Conservation (phyloP, 2,113 vertebrate genomes). For the Hemicordylus capensis region DNA sequence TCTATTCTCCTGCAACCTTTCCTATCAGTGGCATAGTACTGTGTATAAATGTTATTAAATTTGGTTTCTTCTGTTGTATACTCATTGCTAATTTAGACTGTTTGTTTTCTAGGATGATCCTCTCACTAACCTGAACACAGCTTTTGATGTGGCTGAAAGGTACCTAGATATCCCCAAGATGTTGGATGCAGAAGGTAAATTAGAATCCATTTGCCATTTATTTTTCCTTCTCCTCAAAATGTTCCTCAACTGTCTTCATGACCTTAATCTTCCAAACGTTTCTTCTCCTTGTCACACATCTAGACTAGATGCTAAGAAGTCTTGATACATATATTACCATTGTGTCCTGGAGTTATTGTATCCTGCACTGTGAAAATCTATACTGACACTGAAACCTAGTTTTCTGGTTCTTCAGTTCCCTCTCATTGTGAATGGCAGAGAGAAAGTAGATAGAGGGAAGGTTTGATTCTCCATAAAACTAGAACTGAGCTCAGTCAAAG, state of each 20-base stretch:
- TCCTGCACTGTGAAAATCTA: background rate
- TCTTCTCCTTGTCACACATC: background rate
- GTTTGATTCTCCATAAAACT: no score
- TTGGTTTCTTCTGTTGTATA: background rate
- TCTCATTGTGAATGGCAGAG: no score
- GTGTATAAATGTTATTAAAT: background rate
- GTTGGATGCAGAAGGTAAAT: conserved; percentile 93
- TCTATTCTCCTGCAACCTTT: background rate
- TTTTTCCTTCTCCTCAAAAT: conserved; percentile 8
- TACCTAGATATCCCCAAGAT: conserved; percentile 95
- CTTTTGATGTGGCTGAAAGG: conserved; percentile 93
- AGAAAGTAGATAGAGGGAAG: no score
- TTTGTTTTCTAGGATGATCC: conserved; percentile 84
- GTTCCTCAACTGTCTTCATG: conserved; percentile 50
- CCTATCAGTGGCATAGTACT: background rate
- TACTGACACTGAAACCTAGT: background rate
- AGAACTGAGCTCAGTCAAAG: no score
- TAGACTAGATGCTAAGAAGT: background rate
- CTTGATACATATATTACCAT: background rate
- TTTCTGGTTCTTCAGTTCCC: background rate
- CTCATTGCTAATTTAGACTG: background rate
- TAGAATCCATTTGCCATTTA: conserved; percentile 44
- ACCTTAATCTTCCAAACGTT: conserved; percentile 30
- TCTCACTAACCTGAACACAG: conserved; percentile 93
- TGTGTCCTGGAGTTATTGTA: background rate